Conservation (phyloP, 2,797 vertebrate genomes). For the Lepilemur ruficaudatus region DNA sequence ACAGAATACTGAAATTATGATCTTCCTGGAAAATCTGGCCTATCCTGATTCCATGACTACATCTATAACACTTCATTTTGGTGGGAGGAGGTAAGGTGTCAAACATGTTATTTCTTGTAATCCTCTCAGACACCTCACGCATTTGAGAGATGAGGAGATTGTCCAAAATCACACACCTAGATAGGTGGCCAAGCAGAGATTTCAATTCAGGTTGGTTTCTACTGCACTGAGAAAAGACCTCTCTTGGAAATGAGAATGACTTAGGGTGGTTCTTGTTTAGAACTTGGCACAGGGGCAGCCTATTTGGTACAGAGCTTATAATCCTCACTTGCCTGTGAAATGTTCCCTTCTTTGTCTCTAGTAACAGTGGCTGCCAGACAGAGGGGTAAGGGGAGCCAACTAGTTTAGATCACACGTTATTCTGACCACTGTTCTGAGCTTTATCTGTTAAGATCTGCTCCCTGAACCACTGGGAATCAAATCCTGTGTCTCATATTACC, state of each 20-base stretch:
- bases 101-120: neutral
- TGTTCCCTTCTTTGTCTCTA: neutral
- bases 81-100: neutral
- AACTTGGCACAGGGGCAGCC: neutral
- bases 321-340: neutral
- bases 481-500: neutral
- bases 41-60: neutral
- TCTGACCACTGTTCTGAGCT: neutral
- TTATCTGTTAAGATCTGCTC: conserved; percentile 1
- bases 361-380: neutral
- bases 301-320: neutral
- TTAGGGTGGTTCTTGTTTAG: neutral
- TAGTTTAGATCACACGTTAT: neutral
- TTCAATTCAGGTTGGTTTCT: neutral
- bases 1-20: neutral
- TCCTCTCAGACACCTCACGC: neutral
- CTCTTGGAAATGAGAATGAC: neutral
- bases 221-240: neutral
- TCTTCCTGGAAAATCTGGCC: neutral
- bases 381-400: neutral
- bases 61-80: neutral
- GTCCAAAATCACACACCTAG: neutral
- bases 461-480: neutral
- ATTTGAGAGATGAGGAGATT: neutral
- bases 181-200: neutral